Evolutionary conservation across 2,797 vertebrate species (phyloP), one percentile per base, ranked within the genome.

Genomic region (Mormyrus proboscirostris): DNA sequence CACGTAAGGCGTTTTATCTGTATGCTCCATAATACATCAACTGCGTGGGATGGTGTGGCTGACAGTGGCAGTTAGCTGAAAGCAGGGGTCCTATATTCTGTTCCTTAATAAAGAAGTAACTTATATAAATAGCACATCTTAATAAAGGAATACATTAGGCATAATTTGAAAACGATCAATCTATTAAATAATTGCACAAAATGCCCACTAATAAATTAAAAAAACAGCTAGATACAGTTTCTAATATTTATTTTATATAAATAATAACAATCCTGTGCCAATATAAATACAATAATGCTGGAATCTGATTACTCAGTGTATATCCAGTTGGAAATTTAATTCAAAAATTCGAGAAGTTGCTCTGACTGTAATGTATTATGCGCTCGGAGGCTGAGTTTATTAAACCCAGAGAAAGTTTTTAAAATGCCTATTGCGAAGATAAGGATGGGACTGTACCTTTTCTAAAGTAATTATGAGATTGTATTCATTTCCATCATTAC

Each of bases 401-500:
- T 97, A 96, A 96, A 95, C 94, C 94, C 92, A 90, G 94, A 94
- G 94, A 96, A 96, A 93, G 73, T 95, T 92, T 76, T 95, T 96
- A 95, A 97, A 96, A 96, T 96, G 96, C 95, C 96, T 96, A 96
- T 96, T 96, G 95, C 94, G 90, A 84, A 95, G 96, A 96, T 97
- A 96, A 96, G 95, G 95, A 94, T 94, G 93, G 93, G 96, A 97
- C 95, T 94, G 93, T 97, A 94, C 94, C 92, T 94, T 96, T 95
- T 94, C 96, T 98, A 95, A 97, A 97, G 95, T 96, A 96, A 95
- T 96, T 97, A 96, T 93, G 94, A 96, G 93, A 93, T 96, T 96
- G 97, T 96, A 95, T 96, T 97, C 96, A 96, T 95, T 96, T 96
- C 92, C 96, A 95, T 96, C 96, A 96, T 97, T 97, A 97, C 96